Evolutionary conservation across 2,797 vertebrate genomes (phyloP).

Genomic region (Anguilla obscura): DNA sequence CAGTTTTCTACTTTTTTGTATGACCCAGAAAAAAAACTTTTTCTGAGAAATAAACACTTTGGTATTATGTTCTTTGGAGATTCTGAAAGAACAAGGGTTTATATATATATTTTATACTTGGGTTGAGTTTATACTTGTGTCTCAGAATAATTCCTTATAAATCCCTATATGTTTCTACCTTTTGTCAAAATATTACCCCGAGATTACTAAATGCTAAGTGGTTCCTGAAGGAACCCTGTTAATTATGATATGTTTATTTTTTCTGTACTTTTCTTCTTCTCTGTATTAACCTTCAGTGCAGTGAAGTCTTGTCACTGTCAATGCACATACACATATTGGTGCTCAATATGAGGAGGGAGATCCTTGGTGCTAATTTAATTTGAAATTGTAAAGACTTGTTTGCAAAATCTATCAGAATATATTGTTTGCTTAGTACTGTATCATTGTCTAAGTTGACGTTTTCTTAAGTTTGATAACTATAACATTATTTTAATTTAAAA

Average conservation of each 20-base stretch:
- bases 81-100: slow-evolving; percentile 46
- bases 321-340: slow-evolving; percentile 65
- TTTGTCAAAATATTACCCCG: slow-evolving; percentile 18
- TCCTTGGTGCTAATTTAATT: slow-evolving; percentile 77
- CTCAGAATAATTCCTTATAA: slow-evolving; percentile 33
- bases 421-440: slow-evolving; percentile 67
- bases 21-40: slow-evolving; percentile 53
- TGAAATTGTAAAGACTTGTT: slow-evolving; percentile 54
- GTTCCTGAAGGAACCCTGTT: slow-evolving; percentile 41
- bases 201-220: slow-evolving; percentile 46
- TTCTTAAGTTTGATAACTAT: slow-evolving; percentile 51
- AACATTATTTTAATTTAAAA: slow-evolving; percentile 62
- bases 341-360: slow-evolving; percentile 53
- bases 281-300: slow-evolving; percentile 54
- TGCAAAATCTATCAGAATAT: slow-evolving; percentile 54
- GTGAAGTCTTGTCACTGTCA: slow-evolving; percentile 64
- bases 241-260: slow-evolving; percentile 39
- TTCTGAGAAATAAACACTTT: slow-evolving; percentile 47
- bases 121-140: slow-evolving; percentile 57
- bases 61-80: slow-evolving; percentile 34
- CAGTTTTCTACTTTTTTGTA: slow-evolving; percentile 39
- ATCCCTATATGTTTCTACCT: slow-evolving; percentile 28
- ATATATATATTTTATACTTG: slow-evolving; percentile 31
- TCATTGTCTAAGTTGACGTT: slow-evolving; percentile 60
- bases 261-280: slow-evolving; percentile 33